phyloP scores from a whole-genome alignment of 2,888 invertebrate species.

The Phymatocera aterrima region DNA sequence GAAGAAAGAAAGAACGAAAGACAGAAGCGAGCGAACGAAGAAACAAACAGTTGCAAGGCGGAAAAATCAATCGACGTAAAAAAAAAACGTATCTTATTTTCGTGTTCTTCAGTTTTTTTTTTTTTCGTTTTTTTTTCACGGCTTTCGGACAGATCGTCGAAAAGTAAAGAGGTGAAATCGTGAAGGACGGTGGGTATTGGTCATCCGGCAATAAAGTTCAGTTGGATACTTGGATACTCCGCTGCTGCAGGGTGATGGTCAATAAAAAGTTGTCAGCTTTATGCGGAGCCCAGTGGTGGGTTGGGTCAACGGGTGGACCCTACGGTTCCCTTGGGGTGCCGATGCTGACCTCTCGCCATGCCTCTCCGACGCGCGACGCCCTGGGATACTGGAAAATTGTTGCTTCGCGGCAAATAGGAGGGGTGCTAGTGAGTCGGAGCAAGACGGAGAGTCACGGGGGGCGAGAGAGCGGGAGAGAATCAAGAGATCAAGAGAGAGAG shows the following conservation, averaged over 20 bases:
- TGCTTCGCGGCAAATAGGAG: neutral
- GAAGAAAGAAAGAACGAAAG: too few relatives aligned
- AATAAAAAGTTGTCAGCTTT: conserved; percentile 38
- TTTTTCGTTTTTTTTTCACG: neutral
- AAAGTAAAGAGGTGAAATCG: neutral
- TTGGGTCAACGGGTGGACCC: conserved; percentile 16
- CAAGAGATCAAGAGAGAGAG: neutral
- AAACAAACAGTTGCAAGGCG: too few relatives aligned
- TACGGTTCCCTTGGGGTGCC: conserved; percentile 3
- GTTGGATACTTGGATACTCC: neutral
- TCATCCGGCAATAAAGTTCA: conserved; percentile 14
- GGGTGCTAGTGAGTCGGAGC: neutral
- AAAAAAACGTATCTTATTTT: too few relatives aligned
- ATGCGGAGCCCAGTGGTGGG: conserved; percentile 2
- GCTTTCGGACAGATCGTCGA: neutral
- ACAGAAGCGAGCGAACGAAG: too few relatives aligned
- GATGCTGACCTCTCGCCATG: conserved; percentile 28
- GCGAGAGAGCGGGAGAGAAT: neutral
- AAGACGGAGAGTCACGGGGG: too few relatives aligned
- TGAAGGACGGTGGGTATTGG: neutral
- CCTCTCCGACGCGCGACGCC: too few relatives aligned
- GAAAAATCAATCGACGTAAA: too few relatives aligned
- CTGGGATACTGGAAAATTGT: conserved; percentile 21
- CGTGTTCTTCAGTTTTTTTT: too few relatives aligned
- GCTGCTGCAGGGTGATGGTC: conserved; percentile 11